A percentile compares a stretch with the other conserved stretches of the same genome.
Conservation (phyloP, 2,113 vertebrate species). For the Grus americana region DNA sequence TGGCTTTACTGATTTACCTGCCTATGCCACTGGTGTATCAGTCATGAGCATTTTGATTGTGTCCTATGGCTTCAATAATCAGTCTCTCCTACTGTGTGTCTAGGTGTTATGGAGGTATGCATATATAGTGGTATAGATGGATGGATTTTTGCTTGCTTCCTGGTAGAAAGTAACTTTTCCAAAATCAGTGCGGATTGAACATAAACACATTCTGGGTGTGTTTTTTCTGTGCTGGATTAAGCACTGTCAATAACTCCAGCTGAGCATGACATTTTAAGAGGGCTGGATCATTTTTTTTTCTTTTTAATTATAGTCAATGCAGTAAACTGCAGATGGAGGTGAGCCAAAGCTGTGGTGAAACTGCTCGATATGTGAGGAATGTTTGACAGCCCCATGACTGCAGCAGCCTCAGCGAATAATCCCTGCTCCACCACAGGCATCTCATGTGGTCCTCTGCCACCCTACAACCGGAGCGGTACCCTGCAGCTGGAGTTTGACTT, state of each 20-base stretch:
- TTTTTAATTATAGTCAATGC: not conserved
- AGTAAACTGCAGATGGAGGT: fast-evolving
- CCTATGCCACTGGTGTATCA: not conserved
- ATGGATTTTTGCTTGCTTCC: not conserved
- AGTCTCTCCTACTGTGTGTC: not conserved
- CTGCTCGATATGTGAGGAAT: not conserved
- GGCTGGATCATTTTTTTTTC: not conserved
- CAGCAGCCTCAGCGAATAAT: too few relatives aligned
- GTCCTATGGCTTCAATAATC: not conserved
- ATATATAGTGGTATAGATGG: not conserved
- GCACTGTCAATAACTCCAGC: not conserved
- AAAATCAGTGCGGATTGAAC: not conserved
- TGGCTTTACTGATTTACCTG: not conserved
- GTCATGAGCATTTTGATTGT: not conserved
- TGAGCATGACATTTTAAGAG: not conserved
- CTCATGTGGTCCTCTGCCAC: not conserved
- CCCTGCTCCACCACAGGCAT: not conserved
- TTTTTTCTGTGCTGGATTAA: not conserved
- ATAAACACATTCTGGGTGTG: fast-evolving
- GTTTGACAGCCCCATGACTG: fast-evolving
- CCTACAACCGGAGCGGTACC: not conserved
- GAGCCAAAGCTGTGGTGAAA: not conserved
- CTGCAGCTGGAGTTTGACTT: not conserved
- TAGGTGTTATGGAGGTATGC: not conserved
- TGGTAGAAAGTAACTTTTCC: not conserved